Evolutionary conservation across 2,113 vertebrate genomes (phyloP), one percentile per base, ranked within the genome.

Genomic region (Axis porcinus): DNA sequence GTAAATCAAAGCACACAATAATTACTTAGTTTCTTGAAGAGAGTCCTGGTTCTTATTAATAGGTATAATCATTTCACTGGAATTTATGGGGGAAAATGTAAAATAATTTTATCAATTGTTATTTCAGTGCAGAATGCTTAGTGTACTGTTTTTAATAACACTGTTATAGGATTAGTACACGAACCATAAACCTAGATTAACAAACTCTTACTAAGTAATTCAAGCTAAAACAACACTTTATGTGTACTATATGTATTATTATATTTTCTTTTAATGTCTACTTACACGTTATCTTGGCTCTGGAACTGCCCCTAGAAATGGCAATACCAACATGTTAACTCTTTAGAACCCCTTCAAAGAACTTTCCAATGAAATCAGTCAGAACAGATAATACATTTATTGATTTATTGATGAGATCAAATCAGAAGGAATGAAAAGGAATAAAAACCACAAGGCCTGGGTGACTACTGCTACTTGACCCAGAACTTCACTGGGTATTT

Each of bases 41-140:
- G 96, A 97, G 70, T 64, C 43, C 0, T 43, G 74, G 15, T 64
- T 97, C 94, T 97, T 95, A 97, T 95, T 97, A 98, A 96, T 82
- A 62, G 78, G 27, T 55, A 47, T 74, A 79, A 97, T 97, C 55
- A 95, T 98, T 94, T 97, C 82, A 95, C 97, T 97, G 96, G 62
- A 87, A 92, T 97, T 97, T 94, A 89, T 93, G 91, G 93, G 92
- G 86, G 23, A 81, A 91, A 91, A 86, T 91, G 55, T 74, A 96
- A 52, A 81, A 93, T 95, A 60, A 93, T 90, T 91, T 60, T 86
- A 95, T 82, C 86, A 57, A 36, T 78, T 97, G 79, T 93, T 92
- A 82, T 89, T 97, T 91, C 50, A 10, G 57, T 76, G 21, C 52
- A 88, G 88, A 97, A 92, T 92, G 88, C 95, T 97, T 85, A 95